Conservation (phyloP, 2,797 vertebrate genomes). For the Eupleurogrammus muticus region DNA sequence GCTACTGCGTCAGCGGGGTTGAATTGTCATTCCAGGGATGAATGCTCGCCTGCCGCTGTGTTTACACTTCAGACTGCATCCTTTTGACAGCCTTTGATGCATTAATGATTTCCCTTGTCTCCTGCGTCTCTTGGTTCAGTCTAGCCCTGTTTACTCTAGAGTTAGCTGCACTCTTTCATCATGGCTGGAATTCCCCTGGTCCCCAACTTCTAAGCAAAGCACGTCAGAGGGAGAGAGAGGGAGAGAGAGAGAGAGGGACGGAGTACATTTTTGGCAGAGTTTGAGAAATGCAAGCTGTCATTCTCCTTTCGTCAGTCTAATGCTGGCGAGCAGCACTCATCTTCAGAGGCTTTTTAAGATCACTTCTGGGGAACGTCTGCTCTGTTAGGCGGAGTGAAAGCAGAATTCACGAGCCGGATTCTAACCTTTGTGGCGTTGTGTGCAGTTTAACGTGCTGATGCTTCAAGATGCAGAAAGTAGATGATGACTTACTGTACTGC, state of each 20-base stretch:
- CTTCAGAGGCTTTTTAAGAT: slow-evolving; percentile 34
- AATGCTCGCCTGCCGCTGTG: slow-evolving; percentile 69
- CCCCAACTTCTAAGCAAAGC: slow-evolving; percentile 54
- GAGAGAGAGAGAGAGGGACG: slow-evolving; percentile 22
- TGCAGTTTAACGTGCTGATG: slow-evolving; percentile 18
- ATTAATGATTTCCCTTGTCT: slow-evolving; percentile 70
- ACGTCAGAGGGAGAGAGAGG: slow-evolving; percentile 43
- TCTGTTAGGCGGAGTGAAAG: slow-evolving; percentile 18
- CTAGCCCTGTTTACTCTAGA: slow-evolving; percentile 65
- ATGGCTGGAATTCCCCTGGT: slow-evolving; percentile 66
- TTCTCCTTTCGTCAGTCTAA: slow-evolving; percentile 39
- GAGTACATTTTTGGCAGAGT: slow-evolving; percentile 34
- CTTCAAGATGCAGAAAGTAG: slow-evolving; percentile 16
- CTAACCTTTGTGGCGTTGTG: slow-evolving; percentile 4
- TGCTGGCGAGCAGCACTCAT: slow-evolving; percentile 32
- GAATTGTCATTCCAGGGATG: slow-evolving; percentile 56
- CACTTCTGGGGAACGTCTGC: slow-evolving; percentile 27
- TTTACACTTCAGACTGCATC: slow-evolving; percentile 65
- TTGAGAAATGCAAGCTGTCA: slow-evolving; percentile 52
- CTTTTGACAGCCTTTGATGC: slow-evolving; percentile 74
- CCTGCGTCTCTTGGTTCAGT: slow-evolving; percentile 54
- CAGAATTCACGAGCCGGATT: slow-evolving; percentile 24
- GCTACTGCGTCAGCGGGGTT: slow-evolving; percentile 61
- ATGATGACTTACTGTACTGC: slow-evolving; percentile 7
- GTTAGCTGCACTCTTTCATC: slow-evolving; percentile 72